Conservation (phyloP, 1,140 invertebrate species). For the Littorina saxatilis region DNA sequence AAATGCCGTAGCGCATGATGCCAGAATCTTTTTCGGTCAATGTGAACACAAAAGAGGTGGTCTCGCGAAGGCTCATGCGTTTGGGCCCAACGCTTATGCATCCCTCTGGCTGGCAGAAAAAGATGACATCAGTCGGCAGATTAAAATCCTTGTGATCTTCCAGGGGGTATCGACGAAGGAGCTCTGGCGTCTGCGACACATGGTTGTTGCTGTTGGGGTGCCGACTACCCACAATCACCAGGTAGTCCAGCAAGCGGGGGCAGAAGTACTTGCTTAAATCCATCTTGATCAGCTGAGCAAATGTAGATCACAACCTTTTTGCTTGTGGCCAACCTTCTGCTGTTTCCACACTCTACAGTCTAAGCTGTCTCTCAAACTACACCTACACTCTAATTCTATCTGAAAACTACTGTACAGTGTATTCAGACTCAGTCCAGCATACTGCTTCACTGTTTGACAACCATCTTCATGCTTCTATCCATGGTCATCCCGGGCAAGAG, state of each 20-base stretch:
- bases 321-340: too few species aligned
- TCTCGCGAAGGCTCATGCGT: constrained; percentile 84
- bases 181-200: constrained; percentile 74
- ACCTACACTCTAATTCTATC: too few species aligned
- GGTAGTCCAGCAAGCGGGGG: constrained; percentile 89
- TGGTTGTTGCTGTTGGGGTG: constrained; percentile 78
- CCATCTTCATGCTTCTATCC: not conserved
- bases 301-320: not conserved
- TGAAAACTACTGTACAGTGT: too few species aligned
- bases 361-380: not conserved
- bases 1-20: constrained; percentile 88
- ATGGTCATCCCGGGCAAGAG: not conserved
- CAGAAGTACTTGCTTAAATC: constrained; percentile 78
- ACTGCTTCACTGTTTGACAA: too few species aligned
- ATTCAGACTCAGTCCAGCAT: too few species aligned
- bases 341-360: not conserved
- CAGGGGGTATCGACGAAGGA: constrained; percentile 90
- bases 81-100: constrained; percentile 93
- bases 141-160: constrained; percentile 98
- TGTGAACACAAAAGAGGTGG: constrained; percentile 98
- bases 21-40: constrained; percentile 99
- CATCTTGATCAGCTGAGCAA: constrained; percentile 17
- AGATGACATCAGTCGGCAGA: constrained; percentile 97
- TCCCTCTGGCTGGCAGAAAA: constrained; percentile 99
- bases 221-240: constrained; percentile 95